Conservation (phyloP, 2,113 vertebrate species). For the Siniperca knerii region DNA sequence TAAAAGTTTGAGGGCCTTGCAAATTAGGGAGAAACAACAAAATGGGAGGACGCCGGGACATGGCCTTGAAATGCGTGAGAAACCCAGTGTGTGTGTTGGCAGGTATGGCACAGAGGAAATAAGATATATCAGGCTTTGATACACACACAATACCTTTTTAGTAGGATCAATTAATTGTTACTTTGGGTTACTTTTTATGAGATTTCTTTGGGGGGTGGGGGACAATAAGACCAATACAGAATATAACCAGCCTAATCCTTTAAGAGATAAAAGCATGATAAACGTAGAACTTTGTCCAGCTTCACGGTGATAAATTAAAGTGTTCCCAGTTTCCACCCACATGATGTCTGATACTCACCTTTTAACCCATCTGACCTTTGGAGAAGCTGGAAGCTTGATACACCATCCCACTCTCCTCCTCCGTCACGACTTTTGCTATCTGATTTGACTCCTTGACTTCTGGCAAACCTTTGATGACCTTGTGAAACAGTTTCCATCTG, state of each 20-base stretch:
- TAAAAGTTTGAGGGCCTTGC: too few species aligned
- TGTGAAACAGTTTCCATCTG: not conserved
- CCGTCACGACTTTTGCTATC: constrained; percentile 19
- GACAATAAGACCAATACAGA: not conserved
- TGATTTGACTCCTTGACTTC: constrained; percentile 14
- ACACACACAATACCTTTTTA: too few species aligned
- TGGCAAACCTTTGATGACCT: constrained; percentile 7
- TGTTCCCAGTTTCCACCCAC: constrained; percentile 25
- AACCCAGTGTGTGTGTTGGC: too few species aligned
- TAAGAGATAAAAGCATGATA: not conserved
- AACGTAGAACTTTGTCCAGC: not conserved
- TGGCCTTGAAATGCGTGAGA: too few species aligned
- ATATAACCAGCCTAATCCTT: not conserved
- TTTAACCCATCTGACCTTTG: constrained; percentile 45
- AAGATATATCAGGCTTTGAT: too few species aligned
- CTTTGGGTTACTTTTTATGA: not conserved
- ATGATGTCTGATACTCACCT: constrained; percentile 11
- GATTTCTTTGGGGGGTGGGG: too few species aligned
- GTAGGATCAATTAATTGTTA: not conserved
- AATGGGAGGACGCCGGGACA: too few species aligned
- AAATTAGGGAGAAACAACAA: too few species aligned
- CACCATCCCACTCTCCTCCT: constrained; percentile 21
- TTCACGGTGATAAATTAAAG: constrained; percentile 18
- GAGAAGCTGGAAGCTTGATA: constrained; percentile 9
- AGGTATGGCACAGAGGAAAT: too few species aligned